phyloP scores from a whole-genome alignment of 2,113 vertebrate species.

The Bos javanicus region DNA sequence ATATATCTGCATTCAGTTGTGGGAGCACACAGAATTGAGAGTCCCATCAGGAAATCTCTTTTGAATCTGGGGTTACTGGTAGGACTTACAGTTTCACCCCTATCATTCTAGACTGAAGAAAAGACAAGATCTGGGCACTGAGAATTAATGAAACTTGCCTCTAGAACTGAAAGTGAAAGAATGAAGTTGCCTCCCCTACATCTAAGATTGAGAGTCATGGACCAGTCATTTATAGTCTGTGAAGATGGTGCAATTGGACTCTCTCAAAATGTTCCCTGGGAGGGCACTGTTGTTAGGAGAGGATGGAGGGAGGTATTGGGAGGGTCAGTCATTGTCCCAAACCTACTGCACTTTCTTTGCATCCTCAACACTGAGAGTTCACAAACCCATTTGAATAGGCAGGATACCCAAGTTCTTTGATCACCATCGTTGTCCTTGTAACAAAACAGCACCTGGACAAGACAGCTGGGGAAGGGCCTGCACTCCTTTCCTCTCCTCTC shows the following conservation, averaged over 20 bases:
- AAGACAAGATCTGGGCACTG: not conserved
- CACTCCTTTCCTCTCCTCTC: not conserved
- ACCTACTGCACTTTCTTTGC: not conserved
- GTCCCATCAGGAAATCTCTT: not conserved
- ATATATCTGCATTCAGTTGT: not conserved
- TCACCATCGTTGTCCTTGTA: not conserved
- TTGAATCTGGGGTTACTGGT: not conserved
- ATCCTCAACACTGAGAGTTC: not conserved
- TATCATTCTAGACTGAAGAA: not conserved
- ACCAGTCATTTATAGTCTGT: not conserved
- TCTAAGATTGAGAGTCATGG: not conserved
- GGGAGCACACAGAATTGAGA: not conserved
- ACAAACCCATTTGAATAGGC: not conserved
- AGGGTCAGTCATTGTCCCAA: not conserved
- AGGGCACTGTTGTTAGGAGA: not conserved
- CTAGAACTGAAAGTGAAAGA: constrained; percentile 22
- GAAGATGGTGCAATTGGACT: not conserved
- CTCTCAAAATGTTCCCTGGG: not conserved
- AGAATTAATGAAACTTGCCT: not conserved
- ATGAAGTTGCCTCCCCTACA: not conserved
- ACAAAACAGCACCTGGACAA: not conserved
- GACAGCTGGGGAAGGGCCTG: not conserved
- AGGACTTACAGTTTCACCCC: not conserved
- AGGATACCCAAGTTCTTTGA: not conserved
- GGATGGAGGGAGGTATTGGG: not conserved